Base-by-base conservation (phyloP, 1,140 invertebrate species). In the Bradynema listronoti region DNA sequence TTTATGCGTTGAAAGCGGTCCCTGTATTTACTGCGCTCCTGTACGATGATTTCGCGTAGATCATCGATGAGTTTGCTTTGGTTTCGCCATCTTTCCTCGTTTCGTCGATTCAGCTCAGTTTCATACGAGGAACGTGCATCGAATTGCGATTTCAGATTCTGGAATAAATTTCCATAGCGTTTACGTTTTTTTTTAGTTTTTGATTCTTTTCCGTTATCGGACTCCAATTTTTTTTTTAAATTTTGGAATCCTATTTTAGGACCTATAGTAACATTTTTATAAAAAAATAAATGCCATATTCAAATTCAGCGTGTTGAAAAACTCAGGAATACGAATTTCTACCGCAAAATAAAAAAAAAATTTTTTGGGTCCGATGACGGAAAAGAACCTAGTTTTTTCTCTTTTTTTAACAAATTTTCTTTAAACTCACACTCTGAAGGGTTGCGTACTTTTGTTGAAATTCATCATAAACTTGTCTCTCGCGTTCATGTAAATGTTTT, bases 1-100 rank as follows among this genome's bases (percentile, higher is more conserved):
- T 74, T 74, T 1, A 74, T 65, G 50, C 72, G 72, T 55, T 64
- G 56, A 43, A 77, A 77, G 14, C 68, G 60, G 30, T 74, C 72
- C 57, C 72, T 76, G 36, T 75, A 49, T 36, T 74, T 74, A 25
- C 45, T 53, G 33, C 68, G 63, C n/a, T 74, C 73, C 24, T 51
- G 45, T 55, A 77, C 61, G 30, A 77, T 24, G 4, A 34, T 24
- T 16, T 24, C 42, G 25, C 73, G 34, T 7, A 55, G 14, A 32
- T 76, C 34, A n/a, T 56, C 55, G 0, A 69, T 32, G 11, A 34
- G 53, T 11, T 39, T n/a, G n/a, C 24, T 45, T 16, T 65, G 52
- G 14, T n/a, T 46, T 34, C 33, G 58, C 29, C 64, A 39, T 24
- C 63, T 27, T 25, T 65, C 63, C 16, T 65, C 63, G n/a, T 61